A percentile compares a stretch with the other conserved stretches of the same genome.
phyloP scores from a whole-genome alignment of 2,797 vertebrate genomes.

The Nothura maculosa region DNA sequence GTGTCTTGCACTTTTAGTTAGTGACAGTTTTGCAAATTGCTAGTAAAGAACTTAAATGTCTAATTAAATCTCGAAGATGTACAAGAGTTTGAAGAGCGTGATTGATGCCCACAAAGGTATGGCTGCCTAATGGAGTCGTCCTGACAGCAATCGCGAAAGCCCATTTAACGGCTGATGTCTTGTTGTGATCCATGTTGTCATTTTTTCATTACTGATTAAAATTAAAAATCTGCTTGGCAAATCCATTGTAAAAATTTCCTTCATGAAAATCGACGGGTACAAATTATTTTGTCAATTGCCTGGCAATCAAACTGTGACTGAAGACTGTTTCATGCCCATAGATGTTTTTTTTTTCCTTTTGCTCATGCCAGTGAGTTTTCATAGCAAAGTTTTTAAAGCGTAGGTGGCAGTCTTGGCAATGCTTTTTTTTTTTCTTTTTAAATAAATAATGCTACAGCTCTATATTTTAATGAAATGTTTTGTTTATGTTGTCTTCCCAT shows the following conservation, averaged over 20 bases:
- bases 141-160: slow-evolving; percentile 95
- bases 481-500: slow-evolving; percentile 62
- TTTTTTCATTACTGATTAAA: slow-evolving; percentile 99
- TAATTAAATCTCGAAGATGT: slow-evolving; percentile 86
- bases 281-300: slow-evolving; percentile 97
- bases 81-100: slow-evolving; percentile 86
- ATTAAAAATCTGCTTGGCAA: slow-evolving; percentile 92
- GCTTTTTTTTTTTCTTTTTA: neutral
- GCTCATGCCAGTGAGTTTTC: slow-evolving; percentile 78
- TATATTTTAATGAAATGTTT: slow-evolving; percentile 76
- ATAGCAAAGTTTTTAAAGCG: slow-evolving; percentile 81
- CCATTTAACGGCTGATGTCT: slow-evolving; percentile 95
- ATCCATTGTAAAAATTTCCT: slow-evolving; percentile 90
- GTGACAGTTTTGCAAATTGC: slow-evolving; percentile 87
- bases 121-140: slow-evolving; percentile 90
- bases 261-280: slow-evolving; percentile 92
- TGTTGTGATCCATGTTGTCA: slow-evolving; percentile 99
- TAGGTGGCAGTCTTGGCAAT: slow-evolving; percentile 81
- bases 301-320: slow-evolving; percentile 85
- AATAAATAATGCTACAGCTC: slow-evolving; percentile 44
- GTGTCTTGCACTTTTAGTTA: slow-evolving; percentile 80
- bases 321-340: slow-evolving; percentile 86
- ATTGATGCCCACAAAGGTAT: slow-evolving; percentile 95
- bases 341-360: slow-evolving; percentile 75
- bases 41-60: slow-evolving; percentile 86